Evolutionary conservation across 2,113 vertebrate genomes (phyloP).

Genomic region (Corvus hawaiiensis): DNA sequence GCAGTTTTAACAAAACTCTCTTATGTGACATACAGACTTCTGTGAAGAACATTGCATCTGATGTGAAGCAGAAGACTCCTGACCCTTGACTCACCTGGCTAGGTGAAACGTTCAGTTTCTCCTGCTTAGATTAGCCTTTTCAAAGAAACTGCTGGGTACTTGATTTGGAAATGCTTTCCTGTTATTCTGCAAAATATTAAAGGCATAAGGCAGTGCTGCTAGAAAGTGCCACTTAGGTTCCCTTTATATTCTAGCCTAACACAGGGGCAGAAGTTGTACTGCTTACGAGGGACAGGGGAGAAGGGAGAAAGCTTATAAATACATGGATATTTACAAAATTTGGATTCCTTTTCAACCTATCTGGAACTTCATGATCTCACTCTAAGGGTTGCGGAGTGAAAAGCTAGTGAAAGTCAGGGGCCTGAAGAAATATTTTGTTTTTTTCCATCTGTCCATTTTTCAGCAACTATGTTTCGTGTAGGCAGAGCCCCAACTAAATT

Average conservation of each 20-base stretch:
- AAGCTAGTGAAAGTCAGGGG: not conserved
- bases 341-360: not conserved
- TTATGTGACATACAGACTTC: not conserved
- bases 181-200: not conserved
- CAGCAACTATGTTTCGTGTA: not conserved
- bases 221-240: not conserved
- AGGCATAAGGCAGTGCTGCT: not conserved
- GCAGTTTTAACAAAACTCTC: not conserved
- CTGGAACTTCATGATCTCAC: not conserved
- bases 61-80: not conserved
- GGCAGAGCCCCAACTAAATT: constrained; percentile 29
- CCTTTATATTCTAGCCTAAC: not conserved
- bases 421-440: not conserved
- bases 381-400: not conserved
- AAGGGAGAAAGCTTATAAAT: not conserved
- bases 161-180: not conserved
- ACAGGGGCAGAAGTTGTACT: not conserved
- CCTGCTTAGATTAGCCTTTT: not conserved
- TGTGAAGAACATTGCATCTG: not conserved
- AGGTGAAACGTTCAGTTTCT: not conserved
- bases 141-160: not conserved
- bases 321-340: not conserved
- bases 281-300: not conserved
- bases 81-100: not conserved
- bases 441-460: constrained; percentile 22